A percentile compares a stretch with the other conserved stretches of the same genome.
Evolutionary conservation across 2,113 vertebrate genomes (phyloP).

Genomic region (Coracopsis vasa): DNA sequence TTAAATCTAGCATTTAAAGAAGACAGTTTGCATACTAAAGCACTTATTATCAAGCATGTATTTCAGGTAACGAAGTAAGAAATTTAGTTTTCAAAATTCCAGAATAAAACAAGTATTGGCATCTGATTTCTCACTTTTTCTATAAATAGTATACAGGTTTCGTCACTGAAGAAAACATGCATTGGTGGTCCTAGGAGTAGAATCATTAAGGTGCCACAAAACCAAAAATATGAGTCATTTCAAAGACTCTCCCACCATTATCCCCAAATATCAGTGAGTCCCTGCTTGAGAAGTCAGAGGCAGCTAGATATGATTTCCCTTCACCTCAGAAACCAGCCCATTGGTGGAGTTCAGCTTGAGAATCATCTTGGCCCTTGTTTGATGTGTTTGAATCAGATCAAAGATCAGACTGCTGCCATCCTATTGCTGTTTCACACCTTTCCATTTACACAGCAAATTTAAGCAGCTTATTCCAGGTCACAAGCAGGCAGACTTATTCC

Average conservation of each 20-base stretch:
- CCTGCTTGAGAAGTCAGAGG: background rate
- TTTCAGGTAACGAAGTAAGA: background rate
- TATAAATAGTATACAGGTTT: background rate
- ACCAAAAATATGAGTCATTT: background rate
- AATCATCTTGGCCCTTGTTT: background rate
- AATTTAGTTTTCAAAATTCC: background rate
- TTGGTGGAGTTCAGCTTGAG: accelerated
- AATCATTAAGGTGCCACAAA: background rate
- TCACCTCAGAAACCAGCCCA: background rate
- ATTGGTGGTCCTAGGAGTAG: background rate
- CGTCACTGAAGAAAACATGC: background rate
- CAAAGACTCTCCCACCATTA: background rate
- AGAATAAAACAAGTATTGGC: background rate
- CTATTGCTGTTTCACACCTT: background rate
- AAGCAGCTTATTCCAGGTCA: background rate
- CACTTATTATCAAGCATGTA: background rate
- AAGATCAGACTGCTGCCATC: background rate
- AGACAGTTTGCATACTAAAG: background rate
- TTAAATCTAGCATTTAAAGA: background rate
- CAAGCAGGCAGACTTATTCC: background rate
- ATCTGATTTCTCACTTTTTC: background rate
- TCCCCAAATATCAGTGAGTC: background rate
- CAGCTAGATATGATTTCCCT: background rate
- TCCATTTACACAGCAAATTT: background rate
- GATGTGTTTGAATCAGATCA: background rate